Base-by-base conservation (phyloP, 1,140 invertebrate species). In the Sesamia nonagrioides region DNA sequence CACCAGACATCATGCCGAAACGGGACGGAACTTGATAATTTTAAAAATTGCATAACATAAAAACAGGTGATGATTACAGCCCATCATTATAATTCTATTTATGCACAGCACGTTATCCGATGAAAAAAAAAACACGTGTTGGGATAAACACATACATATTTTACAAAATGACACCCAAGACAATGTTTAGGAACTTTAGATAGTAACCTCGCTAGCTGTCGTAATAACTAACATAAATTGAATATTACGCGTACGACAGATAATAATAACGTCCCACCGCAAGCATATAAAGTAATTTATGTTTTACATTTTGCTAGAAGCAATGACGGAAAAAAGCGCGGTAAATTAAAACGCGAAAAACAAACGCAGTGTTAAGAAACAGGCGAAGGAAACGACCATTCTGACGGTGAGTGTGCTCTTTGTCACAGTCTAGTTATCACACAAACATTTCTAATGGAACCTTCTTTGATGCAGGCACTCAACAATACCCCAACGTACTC, bases 141-240 rank as follows among this genome's bases (percentile, higher is more conserved):
- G 3, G 8, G 2, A 42, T 11, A 42, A 45, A 21, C 37, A 42
- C 15, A 66, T 42, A 42, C 18, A n/a, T 50, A 50, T n/a, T 66
- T 66, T 21, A 66, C 61, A 66, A 66, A 66, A 66, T 42, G 42
- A 66, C 17, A 0, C 17, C 42, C 61, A 17, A 63, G 18, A 63
- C 15, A 61, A 42, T 42, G 60, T 40, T 42, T 63, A n/a, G n/a
- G n/a, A n/a, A 42, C 35, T 63, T 27, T 15, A 37, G 37, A 42
- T 27, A 40, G 42, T 68, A 63, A 17, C 42, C 21, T 9, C 42
- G 6, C 3, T 50, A 45, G 45, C 27, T 71, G 68, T 71, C 48
- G 48, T 71, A 71, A 71, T 71, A 71, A 52, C 21, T 54, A 54
- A 37, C 35, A 71, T 71, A 27, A 71, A 71, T 71, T 52, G 68